phyloP scores from a whole-genome alignment of 2,113 vertebrate species.

The Syngnathus scovelli region DNA sequence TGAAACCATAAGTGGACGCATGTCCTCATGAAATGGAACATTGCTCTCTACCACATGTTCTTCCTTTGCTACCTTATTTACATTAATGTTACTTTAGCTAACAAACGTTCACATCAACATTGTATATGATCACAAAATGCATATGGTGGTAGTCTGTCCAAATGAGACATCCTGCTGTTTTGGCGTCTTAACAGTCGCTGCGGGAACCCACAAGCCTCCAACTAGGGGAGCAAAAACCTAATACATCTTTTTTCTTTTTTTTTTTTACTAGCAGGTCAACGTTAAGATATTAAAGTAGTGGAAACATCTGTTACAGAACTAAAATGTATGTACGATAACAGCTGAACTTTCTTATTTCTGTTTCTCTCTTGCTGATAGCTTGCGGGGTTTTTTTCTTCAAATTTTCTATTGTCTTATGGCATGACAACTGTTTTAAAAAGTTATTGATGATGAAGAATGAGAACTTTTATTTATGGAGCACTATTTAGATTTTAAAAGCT shows the following conservation, averaged over 20 bases:
- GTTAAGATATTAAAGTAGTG: neutral
- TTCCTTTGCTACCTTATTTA: neutral
- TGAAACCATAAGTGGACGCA: neutral
- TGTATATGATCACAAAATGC: neutral
- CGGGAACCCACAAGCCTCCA: neutral
- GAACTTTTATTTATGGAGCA: too few species aligned
- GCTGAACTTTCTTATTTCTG: neutral
- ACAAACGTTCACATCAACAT: neutral
- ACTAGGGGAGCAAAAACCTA: neutral
- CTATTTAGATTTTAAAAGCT: too few species aligned
- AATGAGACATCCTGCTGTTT: conserved; percentile 3
- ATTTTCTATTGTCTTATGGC: too few species aligned
- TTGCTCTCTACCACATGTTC: neutral
- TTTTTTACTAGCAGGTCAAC: neutral
- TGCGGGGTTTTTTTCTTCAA: too few species aligned
- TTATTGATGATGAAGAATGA: too few species aligned
- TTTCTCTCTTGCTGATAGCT: neutral
- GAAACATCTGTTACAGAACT: neutral
- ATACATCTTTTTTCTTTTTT: neutral
- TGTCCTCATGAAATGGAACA: neutral
- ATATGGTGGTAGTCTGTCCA: neutral
- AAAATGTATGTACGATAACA: neutral
- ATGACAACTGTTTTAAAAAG: too few species aligned
- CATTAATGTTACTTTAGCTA: neutral
- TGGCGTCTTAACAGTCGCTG: neutral